Conservation (phyloP, 2,888 invertebrate genomes). For the Erannis defoliaria region DNA sequence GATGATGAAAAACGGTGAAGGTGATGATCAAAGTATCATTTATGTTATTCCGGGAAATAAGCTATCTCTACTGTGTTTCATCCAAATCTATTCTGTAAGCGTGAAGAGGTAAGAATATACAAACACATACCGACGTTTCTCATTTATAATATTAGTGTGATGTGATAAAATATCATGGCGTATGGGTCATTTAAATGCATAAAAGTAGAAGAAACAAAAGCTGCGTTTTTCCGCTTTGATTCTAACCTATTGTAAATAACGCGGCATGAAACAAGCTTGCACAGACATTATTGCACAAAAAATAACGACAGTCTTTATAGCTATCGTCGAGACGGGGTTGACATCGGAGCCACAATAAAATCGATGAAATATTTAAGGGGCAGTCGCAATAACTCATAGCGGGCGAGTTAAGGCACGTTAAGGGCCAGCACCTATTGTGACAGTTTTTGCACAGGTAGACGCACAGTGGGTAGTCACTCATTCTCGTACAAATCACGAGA, state of each 20-base stretch:
- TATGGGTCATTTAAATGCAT: too few species aligned
- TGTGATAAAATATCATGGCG: slow-evolving; percentile 29
- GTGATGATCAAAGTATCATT: too few species aligned
- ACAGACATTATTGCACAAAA: slow-evolving; percentile 66
- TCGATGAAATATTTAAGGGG: slow-evolving; percentile 85
- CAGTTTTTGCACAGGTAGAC: slow-evolving; percentile 75
- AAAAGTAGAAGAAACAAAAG: slow-evolving; percentile 22
- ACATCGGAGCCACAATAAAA: slow-evolving; percentile 86
- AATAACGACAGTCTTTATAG: slow-evolving; percentile 75
- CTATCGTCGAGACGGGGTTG: slow-evolving; percentile 80
- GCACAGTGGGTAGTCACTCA: slow-evolving; percentile 64
- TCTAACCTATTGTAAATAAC: slow-evolving; percentile 56
- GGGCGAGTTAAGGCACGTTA: slow-evolving; percentile 56
- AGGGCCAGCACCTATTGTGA: slow-evolving; percentile 66
- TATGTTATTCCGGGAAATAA: too few species aligned
- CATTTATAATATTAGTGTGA: too few species aligned
- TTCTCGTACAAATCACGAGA: slow-evolving; percentile 48
- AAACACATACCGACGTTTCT: too few species aligned
- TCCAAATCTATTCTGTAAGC: too few species aligned
- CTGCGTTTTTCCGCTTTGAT: slow-evolving; percentile 35
- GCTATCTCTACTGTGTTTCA: too few species aligned
- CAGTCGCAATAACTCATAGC: slow-evolving; percentile 76
- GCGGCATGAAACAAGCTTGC: slow-evolving; percentile 66
- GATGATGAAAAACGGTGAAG: too few species aligned
- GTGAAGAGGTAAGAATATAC: too few species aligned